Conservation (phyloP, 2,888 invertebrate genomes). For the Tiliacea citrago region DNA sequence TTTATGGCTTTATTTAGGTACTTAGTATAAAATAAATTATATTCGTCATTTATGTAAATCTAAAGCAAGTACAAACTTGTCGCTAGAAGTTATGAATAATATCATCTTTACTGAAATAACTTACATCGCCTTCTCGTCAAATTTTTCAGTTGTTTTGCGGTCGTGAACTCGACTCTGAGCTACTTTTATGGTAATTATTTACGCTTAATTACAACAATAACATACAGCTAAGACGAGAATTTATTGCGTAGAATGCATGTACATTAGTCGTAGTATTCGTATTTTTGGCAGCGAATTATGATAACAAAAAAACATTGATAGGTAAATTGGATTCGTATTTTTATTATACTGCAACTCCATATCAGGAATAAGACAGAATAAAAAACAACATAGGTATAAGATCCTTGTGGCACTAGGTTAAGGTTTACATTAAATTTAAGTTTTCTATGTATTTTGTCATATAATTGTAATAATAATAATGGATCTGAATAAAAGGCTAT, state of each 20-base stretch:
- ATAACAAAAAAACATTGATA: not conserved
- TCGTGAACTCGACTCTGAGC: conserved; percentile 40
- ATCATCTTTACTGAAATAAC: conserved; percentile 44
- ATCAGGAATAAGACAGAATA: no score
- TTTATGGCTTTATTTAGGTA: conserved; percentile 49
- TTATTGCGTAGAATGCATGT: conserved; percentile 24
- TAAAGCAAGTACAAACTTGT: conserved; percentile 36
- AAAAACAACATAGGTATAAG: not conserved
- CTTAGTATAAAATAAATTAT: conserved; percentile 47
- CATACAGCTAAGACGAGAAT: not conserved
- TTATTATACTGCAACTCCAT: not conserved
- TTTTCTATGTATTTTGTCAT: no score
- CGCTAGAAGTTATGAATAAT: conserved; percentile 41
- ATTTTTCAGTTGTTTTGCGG: conserved; percentile 27
- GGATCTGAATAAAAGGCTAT: no score
- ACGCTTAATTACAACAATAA: conserved; percentile 31
- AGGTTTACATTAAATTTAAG: no score
- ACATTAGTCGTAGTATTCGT: conserved; percentile 22
- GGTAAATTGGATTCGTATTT: conserved; percentile 8
- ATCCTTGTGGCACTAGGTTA: no score
- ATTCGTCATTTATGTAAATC: conserved; percentile 28
- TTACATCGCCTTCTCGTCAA: conserved; percentile 31
- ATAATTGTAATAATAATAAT: no score
- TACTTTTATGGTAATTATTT: conserved; percentile 48
- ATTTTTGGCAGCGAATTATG: conserved; percentile 48